Percentiles rank a stretch among this genome's conserved stretches.
Evolutionary conservation across 2,797 vertebrate species (phyloP).

Genomic region (Todus mexicanus): DNA sequence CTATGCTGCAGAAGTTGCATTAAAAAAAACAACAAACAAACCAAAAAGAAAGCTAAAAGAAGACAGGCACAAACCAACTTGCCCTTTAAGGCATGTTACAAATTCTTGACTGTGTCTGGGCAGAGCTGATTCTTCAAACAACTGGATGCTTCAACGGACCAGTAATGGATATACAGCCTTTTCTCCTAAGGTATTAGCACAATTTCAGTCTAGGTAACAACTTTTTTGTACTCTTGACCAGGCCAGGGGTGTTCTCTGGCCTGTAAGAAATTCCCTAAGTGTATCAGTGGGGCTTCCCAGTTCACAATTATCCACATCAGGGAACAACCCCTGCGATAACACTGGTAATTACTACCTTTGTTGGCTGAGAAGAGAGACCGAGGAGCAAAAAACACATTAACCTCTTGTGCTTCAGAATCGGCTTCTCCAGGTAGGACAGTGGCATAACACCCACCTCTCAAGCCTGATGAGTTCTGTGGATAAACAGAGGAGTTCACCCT

Average conservation of each 20-base stretch:
- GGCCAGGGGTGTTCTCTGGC: neutral
- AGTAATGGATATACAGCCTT: neutral
- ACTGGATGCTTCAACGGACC: neutral
- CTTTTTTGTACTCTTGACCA: neutral
- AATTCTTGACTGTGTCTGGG: neutral
- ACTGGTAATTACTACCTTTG: conserved; percentile 27
- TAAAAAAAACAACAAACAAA: neutral
- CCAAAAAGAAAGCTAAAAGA: neutral
- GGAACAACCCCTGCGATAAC: neutral
- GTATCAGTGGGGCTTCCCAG: neutral
- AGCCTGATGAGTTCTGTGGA: neutral
- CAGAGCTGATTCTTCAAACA: conserved; percentile 8
- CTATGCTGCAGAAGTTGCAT: neutral
- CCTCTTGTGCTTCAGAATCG: neutral
- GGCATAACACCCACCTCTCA: neutral
- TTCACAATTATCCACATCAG: conserved; percentile 2
- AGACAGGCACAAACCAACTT: neutral
- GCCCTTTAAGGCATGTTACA: neutral
- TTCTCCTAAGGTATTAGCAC: neutral
- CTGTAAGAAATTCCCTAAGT: neutral
- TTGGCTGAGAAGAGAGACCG: conserved; percentile 5
- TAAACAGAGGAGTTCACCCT: conserved; percentile 3
- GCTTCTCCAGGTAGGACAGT: neutral
- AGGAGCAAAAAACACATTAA: neutral
- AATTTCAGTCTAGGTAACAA: neutral